These are phyloP conservation scores for Percopsis omiscomaycus DNA, from an alignment of 2,797 vertebrate genomes.

Conservation along the genomic window DNA sequence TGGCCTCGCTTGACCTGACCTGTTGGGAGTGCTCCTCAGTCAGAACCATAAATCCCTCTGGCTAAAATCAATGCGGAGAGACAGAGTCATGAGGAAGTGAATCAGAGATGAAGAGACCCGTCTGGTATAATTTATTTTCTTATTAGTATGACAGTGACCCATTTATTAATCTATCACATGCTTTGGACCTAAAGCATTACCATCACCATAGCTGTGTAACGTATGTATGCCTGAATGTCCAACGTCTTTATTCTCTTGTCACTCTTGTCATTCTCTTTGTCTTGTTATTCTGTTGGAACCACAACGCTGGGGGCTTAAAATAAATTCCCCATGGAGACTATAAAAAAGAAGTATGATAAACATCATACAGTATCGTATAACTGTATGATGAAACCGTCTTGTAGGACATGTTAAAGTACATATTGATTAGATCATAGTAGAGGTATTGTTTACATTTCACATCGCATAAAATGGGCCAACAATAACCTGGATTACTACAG, in stretches of 20 bases:
- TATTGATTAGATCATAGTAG: constrained; percentile 3
- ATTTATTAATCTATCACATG: constrained; percentile 18
- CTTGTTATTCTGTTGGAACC: too few relatives aligned
- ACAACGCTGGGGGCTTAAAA: too few relatives aligned
- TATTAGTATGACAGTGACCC: constrained; percentile 14
- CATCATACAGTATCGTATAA: not conserved
- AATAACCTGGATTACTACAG: constrained; percentile 15
- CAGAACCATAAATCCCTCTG: constrained; percentile 34
- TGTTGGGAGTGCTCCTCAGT: constrained; percentile 22
- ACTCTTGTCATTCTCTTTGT: too few relatives aligned
- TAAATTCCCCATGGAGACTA: too few relatives aligned
- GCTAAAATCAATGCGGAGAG: constrained; percentile 26
- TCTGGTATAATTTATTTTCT: constrained; percentile 9
- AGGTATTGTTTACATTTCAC: not conserved
- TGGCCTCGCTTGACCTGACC: constrained; percentile 21
- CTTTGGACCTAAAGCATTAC: not conserved
- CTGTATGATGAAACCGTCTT: not conserved
- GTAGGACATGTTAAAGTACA: not conserved
- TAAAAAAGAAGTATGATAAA: too few relatives aligned
- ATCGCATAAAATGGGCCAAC: constrained; percentile 14
- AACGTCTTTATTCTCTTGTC: too few relatives aligned
- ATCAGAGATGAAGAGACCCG: constrained; percentile 8
- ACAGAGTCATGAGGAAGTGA: constrained; percentile 1
- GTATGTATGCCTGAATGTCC: too few relatives aligned
- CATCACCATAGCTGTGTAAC: too few relatives aligned